Conservation (phyloP, 2,888 invertebrate genomes). For the Melangyna quadrimaculata region DNA sequence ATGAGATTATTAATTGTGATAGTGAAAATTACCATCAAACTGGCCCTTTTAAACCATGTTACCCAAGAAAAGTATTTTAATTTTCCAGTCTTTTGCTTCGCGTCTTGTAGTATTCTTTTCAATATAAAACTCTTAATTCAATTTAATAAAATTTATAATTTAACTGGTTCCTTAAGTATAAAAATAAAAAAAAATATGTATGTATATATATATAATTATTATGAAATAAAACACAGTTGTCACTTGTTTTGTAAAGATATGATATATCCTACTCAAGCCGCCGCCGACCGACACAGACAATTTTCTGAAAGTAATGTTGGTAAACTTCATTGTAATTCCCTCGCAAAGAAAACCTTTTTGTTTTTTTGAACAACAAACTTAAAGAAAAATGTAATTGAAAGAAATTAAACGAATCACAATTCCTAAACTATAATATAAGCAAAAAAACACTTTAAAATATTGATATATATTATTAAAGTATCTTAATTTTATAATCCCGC, state of each 20-base stretch:
- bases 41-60: no score
- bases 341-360: neutral
- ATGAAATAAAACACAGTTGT: conserved; percentile 1
- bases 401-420: conserved; percentile 61
- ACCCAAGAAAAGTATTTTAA: neutral
- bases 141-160: conserved; percentile 9
- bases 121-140: neutral
- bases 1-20: no score
- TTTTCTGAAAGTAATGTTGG: neutral
- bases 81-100: neutral
- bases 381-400: conserved; percentile 56
- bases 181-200: neutral
- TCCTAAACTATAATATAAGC: conserved; percentile 49
- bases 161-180: conserved; percentile 1
- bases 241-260: neutral
- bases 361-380: conserved; percentile 25
- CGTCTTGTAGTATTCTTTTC: neutral
- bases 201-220: neutral
- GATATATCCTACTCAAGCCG: neutral
- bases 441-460: conserved; percentile 57
- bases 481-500: conserved; percentile 79
- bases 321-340: neutral
- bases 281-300: neutral
- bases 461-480: conserved; percentile 40
- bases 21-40: no score